A percentile compares a stretch with the other conserved stretches of the same genome.
phyloP scores from a whole-genome alignment of 2,888 invertebrate genomes.

The Chloroclysta siterata region DNA sequence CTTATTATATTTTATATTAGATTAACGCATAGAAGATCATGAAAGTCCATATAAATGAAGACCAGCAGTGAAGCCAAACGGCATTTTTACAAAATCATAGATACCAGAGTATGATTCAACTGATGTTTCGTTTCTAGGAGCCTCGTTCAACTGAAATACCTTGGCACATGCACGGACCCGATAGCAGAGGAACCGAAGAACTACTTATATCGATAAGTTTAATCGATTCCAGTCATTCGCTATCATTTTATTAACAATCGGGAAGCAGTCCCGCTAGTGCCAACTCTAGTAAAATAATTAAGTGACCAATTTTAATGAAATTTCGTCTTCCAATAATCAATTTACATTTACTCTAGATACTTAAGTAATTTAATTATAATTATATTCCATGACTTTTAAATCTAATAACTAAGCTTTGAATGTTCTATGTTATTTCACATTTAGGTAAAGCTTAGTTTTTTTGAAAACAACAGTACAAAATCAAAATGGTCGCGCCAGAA shows the following conservation, averaged over 20 bases:
- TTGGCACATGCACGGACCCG: slow-evolving; percentile 94
- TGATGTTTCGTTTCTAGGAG: slow-evolving; percentile 71
- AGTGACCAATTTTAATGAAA: slow-evolving; percentile 50
- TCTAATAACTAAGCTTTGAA: slow-evolving; percentile 24
- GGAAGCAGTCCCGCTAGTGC: slow-evolving; percentile 64
- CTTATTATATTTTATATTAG: too few species aligned
- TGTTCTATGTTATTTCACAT: slow-evolving; percentile 9
- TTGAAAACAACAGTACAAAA: slow-evolving; percentile 35
- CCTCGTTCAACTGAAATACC: slow-evolving; percentile 90
- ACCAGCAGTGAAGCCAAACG: background rate
- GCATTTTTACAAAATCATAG: background rate
- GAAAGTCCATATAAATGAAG: too few species aligned
- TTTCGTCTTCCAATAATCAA: slow-evolving; percentile 58
- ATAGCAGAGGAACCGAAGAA: slow-evolving; percentile 93
- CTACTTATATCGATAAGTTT: slow-evolving; percentile 89
- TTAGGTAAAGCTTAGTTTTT: slow-evolving; percentile 23
- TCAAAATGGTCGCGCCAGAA: slow-evolving; percentile 26
- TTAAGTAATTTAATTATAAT: slow-evolving; percentile 19
- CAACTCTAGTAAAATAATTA: slow-evolving; percentile 58
- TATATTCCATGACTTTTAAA: slow-evolving; percentile 22
- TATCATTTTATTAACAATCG: slow-evolving; percentile 55
- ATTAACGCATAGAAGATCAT: too few species aligned
- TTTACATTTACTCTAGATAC: slow-evolving; percentile 29
- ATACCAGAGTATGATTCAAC: slow-evolving; percentile 3
- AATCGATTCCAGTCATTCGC: slow-evolving; percentile 55